phyloP scores from a whole-genome alignment of 2,888 invertebrate species.

The Cryptops parisi region DNA sequence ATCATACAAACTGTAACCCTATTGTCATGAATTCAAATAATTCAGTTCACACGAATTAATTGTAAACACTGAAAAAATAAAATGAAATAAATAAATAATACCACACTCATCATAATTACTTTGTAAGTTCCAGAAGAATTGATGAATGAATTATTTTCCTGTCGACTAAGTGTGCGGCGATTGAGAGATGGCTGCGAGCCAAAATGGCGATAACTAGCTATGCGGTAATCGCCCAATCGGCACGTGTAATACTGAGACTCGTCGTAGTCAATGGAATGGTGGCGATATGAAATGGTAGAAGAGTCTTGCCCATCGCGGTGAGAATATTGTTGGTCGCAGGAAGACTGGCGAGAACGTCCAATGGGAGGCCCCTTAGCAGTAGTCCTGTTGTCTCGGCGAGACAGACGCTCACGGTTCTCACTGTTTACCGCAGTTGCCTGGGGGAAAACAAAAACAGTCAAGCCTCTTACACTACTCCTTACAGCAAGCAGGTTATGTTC shows the following conservation, averaged over 20 bases:
- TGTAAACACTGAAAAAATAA: not conserved
- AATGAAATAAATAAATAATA: not conserved
- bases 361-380: conserved; percentile 17
- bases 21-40: conserved; percentile 1
- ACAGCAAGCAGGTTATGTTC: not conserved
- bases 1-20: conserved; percentile 14
- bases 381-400: conserved; percentile 18
- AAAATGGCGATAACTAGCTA: conserved; percentile 19
- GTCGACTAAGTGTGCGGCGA: conserved; percentile 21
- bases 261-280: conserved; percentile 19
- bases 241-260: conserved; percentile 16
- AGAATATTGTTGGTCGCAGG: conserved; percentile 16
- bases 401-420: conserved; percentile 24
- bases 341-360: conserved; percentile 18
- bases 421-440: conserved; percentile 28
- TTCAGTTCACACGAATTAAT: not conserved
- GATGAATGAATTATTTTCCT: conserved; percentile 20
- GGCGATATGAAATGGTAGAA: conserved; percentile 11
- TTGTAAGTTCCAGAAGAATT: conserved; percentile 10
- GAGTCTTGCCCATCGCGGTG: conserved; percentile 13
- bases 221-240: conserved; percentile 8
- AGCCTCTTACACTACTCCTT: not conserved
- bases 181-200: conserved; percentile 20
- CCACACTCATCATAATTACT: conserved; percentile 4
- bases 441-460: not conserved